A percentile compares a stretch with the other conserved stretches of the same genome.
These are phyloP conservation scores for Porites rus DNA, from an alignment of 92 coral and sea anemone genomes.

Conservation along the genomic window DNA sequence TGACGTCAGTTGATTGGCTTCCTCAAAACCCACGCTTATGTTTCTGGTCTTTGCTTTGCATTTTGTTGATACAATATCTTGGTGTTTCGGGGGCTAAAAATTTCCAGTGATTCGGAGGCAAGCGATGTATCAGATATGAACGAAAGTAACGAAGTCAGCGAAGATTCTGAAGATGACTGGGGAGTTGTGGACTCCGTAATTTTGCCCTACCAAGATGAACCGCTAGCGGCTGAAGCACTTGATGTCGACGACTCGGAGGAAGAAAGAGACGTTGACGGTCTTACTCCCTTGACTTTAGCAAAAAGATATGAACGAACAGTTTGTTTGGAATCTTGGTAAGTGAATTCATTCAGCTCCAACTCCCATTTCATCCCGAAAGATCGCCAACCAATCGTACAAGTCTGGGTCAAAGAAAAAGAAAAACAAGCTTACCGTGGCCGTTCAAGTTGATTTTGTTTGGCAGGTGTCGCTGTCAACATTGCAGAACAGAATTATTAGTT, in stretches of 20 bases:
- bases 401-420: no score
- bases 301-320: background rate
- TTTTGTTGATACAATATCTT: no score
- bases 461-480: slow-evolving; percentile 71
- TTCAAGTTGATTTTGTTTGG: no score
- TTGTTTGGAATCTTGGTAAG: slow-evolving; percentile 23
- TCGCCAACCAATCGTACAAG: no score
- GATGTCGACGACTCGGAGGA: background rate
- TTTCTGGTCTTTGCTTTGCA: no score
- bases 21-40: no score
- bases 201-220: slow-evolving; percentile 27
- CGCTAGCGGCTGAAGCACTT: slow-evolving; percentile 13
- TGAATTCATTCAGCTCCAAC: background rate
- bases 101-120: slow-evolving; percentile 10
- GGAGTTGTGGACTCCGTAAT: background rate
- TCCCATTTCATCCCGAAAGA: no score
- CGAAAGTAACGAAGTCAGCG: slow-evolving; percentile 6
- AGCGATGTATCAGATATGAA: slow-evolving; percentile 5
- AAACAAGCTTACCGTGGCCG: no score
- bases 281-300: slow-evolving; percentile 12
- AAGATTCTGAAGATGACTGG: slow-evolving; percentile 18
- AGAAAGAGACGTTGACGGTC: slow-evolving; percentile 41
- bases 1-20: no score
- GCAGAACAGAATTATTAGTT: slow-evolving; percentile 37
- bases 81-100: background rate